Percentiles rank a stretch among this genome's conserved stretches.
Evolutionary conservation across 2,888 invertebrate species (phyloP).

Genomic region (Chaetogeoica ovagalla): DNA sequence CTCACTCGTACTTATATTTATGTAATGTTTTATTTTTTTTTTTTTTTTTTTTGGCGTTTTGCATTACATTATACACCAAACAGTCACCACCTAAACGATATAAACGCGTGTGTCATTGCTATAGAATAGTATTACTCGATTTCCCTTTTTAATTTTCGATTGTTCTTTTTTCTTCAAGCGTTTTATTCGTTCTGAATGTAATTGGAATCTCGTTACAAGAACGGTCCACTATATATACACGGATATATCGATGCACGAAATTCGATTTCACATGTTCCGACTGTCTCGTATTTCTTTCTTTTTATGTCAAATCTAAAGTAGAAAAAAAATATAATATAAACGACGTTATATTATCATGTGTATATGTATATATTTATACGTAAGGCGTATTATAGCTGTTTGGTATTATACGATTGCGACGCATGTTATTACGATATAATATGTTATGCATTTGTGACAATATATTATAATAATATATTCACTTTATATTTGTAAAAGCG

Average conservation of each 20-base stretch:
- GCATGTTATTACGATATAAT: too few relatives aligned
- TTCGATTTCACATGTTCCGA: conserved; percentile 49
- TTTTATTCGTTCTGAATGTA: conserved; percentile 49
- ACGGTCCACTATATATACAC: not conserved
- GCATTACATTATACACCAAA: not conserved
- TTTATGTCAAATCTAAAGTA: conserved; percentile 17
- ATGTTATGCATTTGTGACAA: too few relatives aligned
- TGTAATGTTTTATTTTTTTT: not conserved
- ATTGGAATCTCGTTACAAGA: conserved; percentile 47
- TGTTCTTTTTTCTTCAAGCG: conserved; percentile 46
- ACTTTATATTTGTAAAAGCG: too few relatives aligned
- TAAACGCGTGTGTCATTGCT: conserved; percentile 30
- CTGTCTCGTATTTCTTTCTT: conserved; percentile 26
- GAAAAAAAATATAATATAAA: not conserved
- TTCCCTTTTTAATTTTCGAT: conserved; percentile 53
- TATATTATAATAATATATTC: too few relatives aligned
- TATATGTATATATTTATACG: too few relatives aligned
- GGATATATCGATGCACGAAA: conserved; percentile 39
- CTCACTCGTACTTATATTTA: not conserved
- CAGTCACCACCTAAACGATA: too few relatives aligned
- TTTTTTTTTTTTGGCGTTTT: not conserved
- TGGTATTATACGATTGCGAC: too few relatives aligned
- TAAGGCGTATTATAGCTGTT: too few relatives aligned
- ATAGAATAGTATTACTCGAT: conserved; percentile 45
- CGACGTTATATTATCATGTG: too few relatives aligned